A percentile compares a stretch with the other conserved stretches of the same genome.
Evolutionary conservation across 2,113 vertebrate species (phyloP).

Genomic region (Dicerorhinus sumatrensis): DNA sequence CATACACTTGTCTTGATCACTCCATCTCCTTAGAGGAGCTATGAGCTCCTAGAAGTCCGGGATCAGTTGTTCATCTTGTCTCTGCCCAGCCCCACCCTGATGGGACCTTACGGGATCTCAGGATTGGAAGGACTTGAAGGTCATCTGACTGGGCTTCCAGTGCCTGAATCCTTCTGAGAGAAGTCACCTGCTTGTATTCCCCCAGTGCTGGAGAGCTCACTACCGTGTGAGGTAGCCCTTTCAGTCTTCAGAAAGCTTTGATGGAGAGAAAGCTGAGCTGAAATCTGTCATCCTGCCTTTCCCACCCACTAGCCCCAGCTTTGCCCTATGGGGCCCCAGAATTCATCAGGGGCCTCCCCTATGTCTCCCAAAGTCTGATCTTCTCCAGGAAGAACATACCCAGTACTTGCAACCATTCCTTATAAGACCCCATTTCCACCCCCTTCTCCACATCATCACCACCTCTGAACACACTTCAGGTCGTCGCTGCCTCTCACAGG

Average conservation of each 20-base stretch:
- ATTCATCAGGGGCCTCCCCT: neutral
- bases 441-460: neutral
- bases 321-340: neutral
- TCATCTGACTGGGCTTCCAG: neutral
- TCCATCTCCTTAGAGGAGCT: neutral
- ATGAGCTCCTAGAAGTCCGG: neutral
- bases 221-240: neutral
- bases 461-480: neutral
- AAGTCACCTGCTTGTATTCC: neutral
- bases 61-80: neutral
- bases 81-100: neutral
- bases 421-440: neutral
- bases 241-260: neutral
- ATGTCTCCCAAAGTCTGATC: neutral
- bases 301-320: neutral
- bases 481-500: neutral
- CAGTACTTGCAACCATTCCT: neutral
- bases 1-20: neutral
- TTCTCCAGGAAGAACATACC: neutral
- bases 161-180: neutral
- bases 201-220: neutral
- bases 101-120: neutral
- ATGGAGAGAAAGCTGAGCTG: neutral
- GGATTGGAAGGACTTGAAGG: neutral
- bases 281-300: neutral